These are phyloP conservation scores for chimpanzee (Pan troglodytes) DNA, from an alignment of 2,113 vertebrate species.

Conservation along the genomic window NHGRI_mPanTro3-v2.1_pri NC_072412.2:99646001-99646500, in stretches of 20 bases:
- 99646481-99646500: background rate
- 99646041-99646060: background rate
- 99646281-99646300: conserved; percentile 31
- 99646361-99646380: background rate
- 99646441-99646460: background rate
- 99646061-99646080: background rate
- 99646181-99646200: background rate
- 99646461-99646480: background rate
- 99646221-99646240: background rate
- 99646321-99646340: background rate
- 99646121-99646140: background rate
- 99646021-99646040: background rate
- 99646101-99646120: background rate
- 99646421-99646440: background rate
- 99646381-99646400: background rate
- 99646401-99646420: background rate
- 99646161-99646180: background rate
- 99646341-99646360: background rate
- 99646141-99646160: background rate
- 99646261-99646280: background rate
- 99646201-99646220: background rate
- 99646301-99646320: background rate
- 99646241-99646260: background rate
- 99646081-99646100: background rate
- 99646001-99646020: background rate